These are phyloP conservation scores for Nipponacmea schrenckii DNA, from an alignment of 2,888 invertebrate genomes.

Conservation along the genomic window DNA sequence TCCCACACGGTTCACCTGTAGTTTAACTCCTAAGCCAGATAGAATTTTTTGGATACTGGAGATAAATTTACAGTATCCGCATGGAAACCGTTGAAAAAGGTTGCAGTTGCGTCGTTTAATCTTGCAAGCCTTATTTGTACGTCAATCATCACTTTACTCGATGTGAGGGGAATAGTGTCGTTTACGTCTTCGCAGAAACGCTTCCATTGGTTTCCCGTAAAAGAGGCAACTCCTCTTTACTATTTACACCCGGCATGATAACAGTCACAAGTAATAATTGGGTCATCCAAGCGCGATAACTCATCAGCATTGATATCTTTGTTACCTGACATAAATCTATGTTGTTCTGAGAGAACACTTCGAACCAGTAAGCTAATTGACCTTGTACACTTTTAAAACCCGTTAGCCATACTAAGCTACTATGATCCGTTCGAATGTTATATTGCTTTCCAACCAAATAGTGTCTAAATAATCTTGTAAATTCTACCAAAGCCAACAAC, in stretches of 20 bases:
- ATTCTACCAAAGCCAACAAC: neutral
- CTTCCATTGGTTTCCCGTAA: neutral
- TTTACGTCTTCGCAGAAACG: too few species aligned
- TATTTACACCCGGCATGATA: neutral
- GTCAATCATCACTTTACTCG: too few species aligned
- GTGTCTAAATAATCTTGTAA: slow-evolving; percentile 5
- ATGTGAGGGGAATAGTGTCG: too few species aligned
- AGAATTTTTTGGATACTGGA: too few species aligned
- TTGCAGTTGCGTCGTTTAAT: too few species aligned
- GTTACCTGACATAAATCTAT: neutral
- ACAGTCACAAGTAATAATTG: neutral
- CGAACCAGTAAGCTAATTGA: slow-evolving; percentile 22
- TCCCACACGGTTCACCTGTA: too few species aligned
- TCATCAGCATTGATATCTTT: neutral
- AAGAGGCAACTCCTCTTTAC: neutral
- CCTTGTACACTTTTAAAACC: slow-evolving; percentile 14
- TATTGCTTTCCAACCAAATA: slow-evolving; percentile 25
- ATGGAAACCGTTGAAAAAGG: too few species aligned
- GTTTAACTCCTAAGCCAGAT: too few species aligned
- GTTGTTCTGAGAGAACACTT: neutral
- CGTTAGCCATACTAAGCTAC: slow-evolving; percentile 22
- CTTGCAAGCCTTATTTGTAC: too few species aligned
- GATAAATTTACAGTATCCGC: too few species aligned
- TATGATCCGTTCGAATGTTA: slow-evolving; percentile 25
- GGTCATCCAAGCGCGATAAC: neutral